These are phyloP conservation scores for Nycticorax nycticorax DNA, from an alignment of 2,113 vertebrate genomes.

Conservation along the genomic window DNA sequence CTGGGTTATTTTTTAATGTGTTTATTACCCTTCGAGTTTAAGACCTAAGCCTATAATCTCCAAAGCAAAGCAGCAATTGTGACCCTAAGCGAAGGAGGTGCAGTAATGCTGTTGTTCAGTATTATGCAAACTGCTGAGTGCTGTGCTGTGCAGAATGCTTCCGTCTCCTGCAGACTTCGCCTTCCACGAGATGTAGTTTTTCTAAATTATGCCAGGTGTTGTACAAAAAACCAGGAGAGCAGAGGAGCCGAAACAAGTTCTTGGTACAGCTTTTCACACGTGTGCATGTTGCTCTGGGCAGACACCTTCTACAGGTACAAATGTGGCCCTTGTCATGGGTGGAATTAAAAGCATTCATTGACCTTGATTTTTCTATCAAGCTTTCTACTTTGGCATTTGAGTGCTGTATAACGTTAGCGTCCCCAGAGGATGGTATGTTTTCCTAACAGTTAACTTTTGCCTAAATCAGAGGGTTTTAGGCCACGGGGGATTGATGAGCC, in stretches of 20 bases:
- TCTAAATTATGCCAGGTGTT: not conserved
- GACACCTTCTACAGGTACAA: not conserved
- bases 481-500: not conserved
- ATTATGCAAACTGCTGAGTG: not conserved
- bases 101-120: not conserved
- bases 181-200: not conserved
- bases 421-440: not conserved
- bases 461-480: not conserved
- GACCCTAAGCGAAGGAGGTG: not conserved
- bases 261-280: accelerated
- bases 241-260: not conserved
- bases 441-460: not conserved
- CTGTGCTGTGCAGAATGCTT: not conserved
- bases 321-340: not conserved
- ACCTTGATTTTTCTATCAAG: not conserved
- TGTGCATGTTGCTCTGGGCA: not conserved
- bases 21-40: constrained; percentile 2
- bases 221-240: not conserved
- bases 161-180: not conserved
- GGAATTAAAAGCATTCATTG: not conserved
- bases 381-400: not conserved
- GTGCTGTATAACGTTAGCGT: not conserved
- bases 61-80: not conserved
- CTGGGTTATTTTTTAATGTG: not conserved
- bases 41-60: constrained; percentile 6